Evolutionary conservation across 1,140 invertebrate genomes (phyloP), one percentile per base, ranked within the genome.

Genomic region (Tetragnatha versicolor): DNA sequence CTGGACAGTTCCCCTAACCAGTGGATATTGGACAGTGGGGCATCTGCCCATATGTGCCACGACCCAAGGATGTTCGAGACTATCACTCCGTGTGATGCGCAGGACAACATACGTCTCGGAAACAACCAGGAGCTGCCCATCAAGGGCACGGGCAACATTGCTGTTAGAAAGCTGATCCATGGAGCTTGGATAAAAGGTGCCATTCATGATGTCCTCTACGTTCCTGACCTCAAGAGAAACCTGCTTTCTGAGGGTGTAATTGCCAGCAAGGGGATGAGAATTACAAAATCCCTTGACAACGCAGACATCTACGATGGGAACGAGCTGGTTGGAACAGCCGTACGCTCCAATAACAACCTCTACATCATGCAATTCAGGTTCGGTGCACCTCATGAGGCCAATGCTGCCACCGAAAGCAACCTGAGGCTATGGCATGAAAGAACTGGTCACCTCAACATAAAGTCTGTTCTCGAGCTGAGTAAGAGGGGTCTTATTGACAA

Each of bases 391-490:
- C 7, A 9, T 45, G 51, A 75, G 37, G 70, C 53, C 12, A 75
- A 75, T 33, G 25, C 27, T 33, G 1, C 20, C 39, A 7, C 10
- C 29, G n/a, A 51, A n/a, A 35, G 12, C 12, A n/a, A 69, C 22
- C 14, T 79, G 14, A 72, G 47, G 45, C 10, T 72, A 29, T 80
- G 61, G 61, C 79, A 76, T 47, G 27, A 76, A 22, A 35, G 70
- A 58, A 45, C 49, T 17, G 72, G 58, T 7, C 61, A 76, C 51
- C 42, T 80, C 35, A 69, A 66, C 22, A 10, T 42, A 9, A 58
- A 79, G 37, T 6, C 66, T 31, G 20, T 49, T 6, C 31, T 22
- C 17, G 45, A 69, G 35, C 22, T 69, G 35, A 69, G 66, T 53
- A 27, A 69, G 10, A 69, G 9, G 22, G 66, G 66, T 22, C 20